Evolutionary conservation across 2,888 invertebrate genomes (phyloP).

Genomic region (Cheilosia variabilis): DNA sequence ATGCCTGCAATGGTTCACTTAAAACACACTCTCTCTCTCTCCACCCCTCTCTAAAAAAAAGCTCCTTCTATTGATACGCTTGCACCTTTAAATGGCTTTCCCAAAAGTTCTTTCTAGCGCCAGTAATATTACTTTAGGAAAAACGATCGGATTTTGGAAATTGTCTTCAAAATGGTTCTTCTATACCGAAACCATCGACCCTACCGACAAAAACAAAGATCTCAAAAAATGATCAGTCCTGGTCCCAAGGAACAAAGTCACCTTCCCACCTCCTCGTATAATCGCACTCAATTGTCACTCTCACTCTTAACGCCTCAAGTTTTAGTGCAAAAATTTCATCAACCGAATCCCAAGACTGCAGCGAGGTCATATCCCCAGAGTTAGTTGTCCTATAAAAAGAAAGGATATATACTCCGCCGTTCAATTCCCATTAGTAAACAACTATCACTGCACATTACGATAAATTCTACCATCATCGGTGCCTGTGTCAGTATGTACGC

Average conservation of each 20-base stretch:
- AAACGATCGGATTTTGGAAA: no score
- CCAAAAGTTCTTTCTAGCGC: no score
- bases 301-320: conserved; percentile 9
- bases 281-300: not conserved
- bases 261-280: not conserved
- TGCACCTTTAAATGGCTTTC: not conserved
- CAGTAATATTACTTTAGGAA: no score
- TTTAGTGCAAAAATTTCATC: not conserved
- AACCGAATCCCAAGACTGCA: conserved; percentile 17
- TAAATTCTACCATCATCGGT: conserved; percentile 46
- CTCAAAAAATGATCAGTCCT: no score
- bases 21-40: not conserved
- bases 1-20: not conserved
- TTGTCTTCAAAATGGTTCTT: no score
- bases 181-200: no score
- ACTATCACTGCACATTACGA: conserved; percentile 40
- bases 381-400: conserved; percentile 41
- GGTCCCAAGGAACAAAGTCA: not conserved
- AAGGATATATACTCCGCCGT: conserved; percentile 7
- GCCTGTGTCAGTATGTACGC: conserved; percentile 34
- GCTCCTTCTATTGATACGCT: not conserved
- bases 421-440: conserved; percentile 45
- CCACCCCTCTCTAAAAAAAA: no score
- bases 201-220: no score
- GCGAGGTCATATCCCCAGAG: conserved; percentile 52